phyloP scores from a whole-genome alignment of 2,888 invertebrate species.

The Hesperia comma region DNA sequence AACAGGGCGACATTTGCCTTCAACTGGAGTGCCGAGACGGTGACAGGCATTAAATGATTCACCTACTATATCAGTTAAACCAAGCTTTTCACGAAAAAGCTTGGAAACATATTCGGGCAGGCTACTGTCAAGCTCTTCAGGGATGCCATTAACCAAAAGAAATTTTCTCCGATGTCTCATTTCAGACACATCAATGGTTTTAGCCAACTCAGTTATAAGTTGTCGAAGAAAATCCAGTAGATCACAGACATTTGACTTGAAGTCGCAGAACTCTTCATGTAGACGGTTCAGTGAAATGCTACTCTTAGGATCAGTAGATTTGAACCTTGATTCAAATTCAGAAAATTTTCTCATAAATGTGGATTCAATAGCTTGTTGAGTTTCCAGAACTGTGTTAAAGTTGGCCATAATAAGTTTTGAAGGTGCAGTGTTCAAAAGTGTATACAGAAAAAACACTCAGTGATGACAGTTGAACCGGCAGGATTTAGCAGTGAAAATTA shows the following conservation, averaged over 20 bases:
- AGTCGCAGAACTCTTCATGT: neutral
- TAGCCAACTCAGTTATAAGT: too few relatives aligned
- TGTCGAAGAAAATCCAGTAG: too few relatives aligned
- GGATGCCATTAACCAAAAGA: neutral
- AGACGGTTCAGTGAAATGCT: neutral
- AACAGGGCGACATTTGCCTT: neutral
- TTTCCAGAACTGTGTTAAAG: neutral
- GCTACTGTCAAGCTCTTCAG: neutral
- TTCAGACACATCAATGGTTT: too few relatives aligned
- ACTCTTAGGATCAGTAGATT: neutral
- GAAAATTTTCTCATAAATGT: neutral
- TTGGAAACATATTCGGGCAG: neutral
- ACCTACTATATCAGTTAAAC: neutral
- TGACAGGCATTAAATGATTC: neutral
- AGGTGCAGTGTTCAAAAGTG: too few relatives aligned
- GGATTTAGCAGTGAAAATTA: too few relatives aligned
- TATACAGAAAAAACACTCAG: too few relatives aligned
- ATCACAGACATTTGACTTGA: neutral
- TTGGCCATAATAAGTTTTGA: too few relatives aligned
- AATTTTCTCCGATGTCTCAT: too few relatives aligned
- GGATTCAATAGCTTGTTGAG: neutral
- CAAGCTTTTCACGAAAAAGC: conserved; percentile 4
- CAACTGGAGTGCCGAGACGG: neutral
- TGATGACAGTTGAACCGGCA: too few relatives aligned
- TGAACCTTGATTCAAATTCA: neutral